phyloP scores from a whole-genome alignment of 2,113 vertebrate genomes.

The Misgurnus mizolepis region DNA sequence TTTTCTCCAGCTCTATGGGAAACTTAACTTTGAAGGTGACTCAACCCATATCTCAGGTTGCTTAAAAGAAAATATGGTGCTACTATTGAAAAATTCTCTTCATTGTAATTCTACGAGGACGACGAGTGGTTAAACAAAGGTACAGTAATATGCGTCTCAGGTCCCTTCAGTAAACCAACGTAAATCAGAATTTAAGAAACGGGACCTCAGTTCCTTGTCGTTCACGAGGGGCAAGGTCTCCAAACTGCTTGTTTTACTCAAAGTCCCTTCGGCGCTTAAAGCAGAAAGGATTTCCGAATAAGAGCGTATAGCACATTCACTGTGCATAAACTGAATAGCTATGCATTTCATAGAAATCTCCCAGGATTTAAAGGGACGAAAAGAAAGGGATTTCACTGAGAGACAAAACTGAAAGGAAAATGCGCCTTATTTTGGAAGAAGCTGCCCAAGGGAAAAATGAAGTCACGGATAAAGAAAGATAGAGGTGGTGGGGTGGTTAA shows the following conservation, averaged over 20 bases:
- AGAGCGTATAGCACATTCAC: slow-evolving; percentile 61
- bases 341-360: slow-evolving; percentile 65
- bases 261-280: slow-evolving; percentile 65
- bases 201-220: neutral
- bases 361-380: slow-evolving; percentile 52
- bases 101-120: neutral
- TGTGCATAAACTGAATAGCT: slow-evolving; percentile 60
- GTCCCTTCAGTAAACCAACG: neutral
- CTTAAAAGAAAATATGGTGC: neutral
- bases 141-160: neutral
- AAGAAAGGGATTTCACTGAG: slow-evolving; percentile 52
- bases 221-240: slow-evolving; percentile 53
- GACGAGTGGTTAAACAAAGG: neutral
- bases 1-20: neutral
- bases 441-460: slow-evolving; percentile 57
- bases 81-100: neutral
- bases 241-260: slow-evolving; percentile 62
- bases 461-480: slow-evolving; percentile 28
- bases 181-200: neutral
- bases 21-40: slow-evolving; percentile 27
- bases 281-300: slow-evolving; percentile 61
- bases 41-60: neutral
- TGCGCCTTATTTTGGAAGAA: slow-evolving; percentile 51
- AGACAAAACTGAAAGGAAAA: slow-evolving; percentile 59
- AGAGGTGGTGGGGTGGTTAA: slow-evolving; percentile 54